These are phyloP conservation scores for Cerceris ruficornis DNA, from an alignment of 2,888 invertebrate species.

Conservation along the genomic window DNA sequence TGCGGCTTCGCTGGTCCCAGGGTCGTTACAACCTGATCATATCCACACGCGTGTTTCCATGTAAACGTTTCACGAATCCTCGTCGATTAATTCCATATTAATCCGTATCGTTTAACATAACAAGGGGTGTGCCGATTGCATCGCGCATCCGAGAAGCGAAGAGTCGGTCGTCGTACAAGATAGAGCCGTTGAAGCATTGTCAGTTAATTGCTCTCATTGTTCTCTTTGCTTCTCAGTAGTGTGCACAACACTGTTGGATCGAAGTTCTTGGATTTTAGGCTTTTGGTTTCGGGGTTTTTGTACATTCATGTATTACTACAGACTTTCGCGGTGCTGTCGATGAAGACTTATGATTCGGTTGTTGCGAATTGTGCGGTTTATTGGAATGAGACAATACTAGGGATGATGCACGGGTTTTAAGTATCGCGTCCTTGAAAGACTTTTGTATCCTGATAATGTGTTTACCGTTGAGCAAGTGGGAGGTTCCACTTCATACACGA, in stretches of 20 bases:
- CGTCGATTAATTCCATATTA: conserved; percentile 4
- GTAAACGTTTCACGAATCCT: conserved; percentile 34
- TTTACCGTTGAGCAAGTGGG: too few species aligned
- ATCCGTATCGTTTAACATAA: conserved; percentile 14
- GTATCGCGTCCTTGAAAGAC: too few species aligned
- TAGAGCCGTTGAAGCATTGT: not conserved
- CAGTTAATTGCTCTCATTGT: not conserved
- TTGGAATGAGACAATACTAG: too few species aligned
- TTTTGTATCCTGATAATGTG: too few species aligned
- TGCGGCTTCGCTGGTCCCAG: conserved; percentile 91
- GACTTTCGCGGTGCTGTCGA: not conserved
- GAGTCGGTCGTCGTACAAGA: not conserved
- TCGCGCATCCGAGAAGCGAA: conserved; percentile 27
- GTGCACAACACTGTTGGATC: not conserved
- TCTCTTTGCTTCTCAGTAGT: conserved; percentile 23
- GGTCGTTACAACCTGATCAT: conserved; percentile 88
- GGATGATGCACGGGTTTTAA: too few species aligned
- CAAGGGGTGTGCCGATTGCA: not conserved
- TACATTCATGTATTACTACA: not conserved
- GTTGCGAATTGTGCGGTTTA: not conserved
- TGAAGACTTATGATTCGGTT: not conserved
- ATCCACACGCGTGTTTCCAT: conserved; percentile 52
- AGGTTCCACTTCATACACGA: too few species aligned
- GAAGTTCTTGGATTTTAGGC: not conserved
- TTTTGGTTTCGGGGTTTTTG: not conserved